phyloP scores from a whole-genome alignment of 2,888 invertebrate genomes.

The Eulithis testata region DNA sequence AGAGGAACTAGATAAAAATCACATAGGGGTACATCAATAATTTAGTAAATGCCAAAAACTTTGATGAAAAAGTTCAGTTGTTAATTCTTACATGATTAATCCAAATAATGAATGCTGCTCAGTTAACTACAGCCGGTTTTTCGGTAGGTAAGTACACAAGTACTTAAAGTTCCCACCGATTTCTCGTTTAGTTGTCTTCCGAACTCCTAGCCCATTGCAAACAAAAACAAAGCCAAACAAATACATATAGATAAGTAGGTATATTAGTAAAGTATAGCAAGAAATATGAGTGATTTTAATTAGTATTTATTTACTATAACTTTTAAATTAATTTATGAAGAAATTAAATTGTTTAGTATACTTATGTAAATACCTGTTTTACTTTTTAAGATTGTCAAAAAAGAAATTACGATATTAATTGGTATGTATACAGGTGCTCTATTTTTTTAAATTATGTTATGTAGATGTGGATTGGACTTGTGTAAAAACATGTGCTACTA shows the following conservation, averaged over 20 bases:
- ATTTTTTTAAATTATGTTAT: conserved; percentile 68
- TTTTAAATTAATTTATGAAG: conserved; percentile 10
- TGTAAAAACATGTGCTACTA: conserved; percentile 68
- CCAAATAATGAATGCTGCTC: conserved; percentile 5
- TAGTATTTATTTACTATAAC: conserved; percentile 22
- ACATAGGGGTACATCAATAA: conserved; percentile 17
- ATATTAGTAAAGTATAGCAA: background rate
- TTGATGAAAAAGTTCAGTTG: conserved; percentile 45
- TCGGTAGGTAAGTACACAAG: background rate
- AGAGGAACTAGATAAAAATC: conserved; percentile 49
- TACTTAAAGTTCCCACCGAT: conserved; percentile 18
- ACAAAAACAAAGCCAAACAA: background rate
- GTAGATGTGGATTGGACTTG: conserved; percentile 61
- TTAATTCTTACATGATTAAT: conserved; percentile 7
- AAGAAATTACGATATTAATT: no score
- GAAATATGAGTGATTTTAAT: background rate
- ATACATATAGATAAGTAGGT: background rate
- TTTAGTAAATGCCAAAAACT: conserved; percentile 62
- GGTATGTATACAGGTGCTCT: no score
- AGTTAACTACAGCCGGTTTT: background rate
- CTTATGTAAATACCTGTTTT: no score
- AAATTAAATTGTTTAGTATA: background rate
- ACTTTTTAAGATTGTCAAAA: no score
- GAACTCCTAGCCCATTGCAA: background rate
- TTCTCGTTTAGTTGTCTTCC: background rate